Base-by-base conservation (phyloP, 92 coral and sea anemone species). In the Phenganax subtilis region DNA sequence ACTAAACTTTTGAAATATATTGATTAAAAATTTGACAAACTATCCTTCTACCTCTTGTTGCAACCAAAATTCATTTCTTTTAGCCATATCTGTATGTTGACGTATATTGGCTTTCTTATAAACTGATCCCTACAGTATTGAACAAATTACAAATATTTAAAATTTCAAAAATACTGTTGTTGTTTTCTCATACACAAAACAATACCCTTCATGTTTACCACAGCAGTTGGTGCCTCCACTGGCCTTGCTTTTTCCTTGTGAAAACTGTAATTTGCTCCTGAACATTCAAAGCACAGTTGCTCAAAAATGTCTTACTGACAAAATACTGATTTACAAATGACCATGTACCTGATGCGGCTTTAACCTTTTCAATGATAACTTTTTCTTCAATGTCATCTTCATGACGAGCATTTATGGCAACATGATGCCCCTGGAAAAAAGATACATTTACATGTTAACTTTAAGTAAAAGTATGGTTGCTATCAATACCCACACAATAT, bases 231-330 rank as follows among this genome's bases (percentile, higher is more conserved):
- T 54, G 98, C 94, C 63, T 88, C 94, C 77, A 89, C 92, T 55
- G 97, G 97, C 59, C 87, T 87, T 53, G 98, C 94, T 71, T 91
- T 92, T 77, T 94, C 98, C 81, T 94, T 94, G 85, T 94, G 98
- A 57, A 84, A 90, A 77, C 97, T 92, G 88, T 94, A 94, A 80
- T 93, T 93, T n/a, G 98, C 97, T 51, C 98, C 98, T 93, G 29
- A 68, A 68, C 27, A 68, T 10, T 10, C 14, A n/a, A 68, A 17
- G 47, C 31, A 28, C 7, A 20, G 25, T 20, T 20, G 1, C 58
- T 57, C 27, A 75, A 27, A 75, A 37, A 7, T 75, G 58, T 55
- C 12, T 52, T 9, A 0, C 6, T 31, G 14, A 25, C 12, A 6
- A 62, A 62, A 17, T 30, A 80, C 7, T 37, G 5, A 37, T 37